Percentiles rank a stretch among this genome's conserved stretches.
These are phyloP conservation scores for Orchestes rusci DNA, from an alignment of 2,888 invertebrate species.

Conservation along the genomic window DNA sequence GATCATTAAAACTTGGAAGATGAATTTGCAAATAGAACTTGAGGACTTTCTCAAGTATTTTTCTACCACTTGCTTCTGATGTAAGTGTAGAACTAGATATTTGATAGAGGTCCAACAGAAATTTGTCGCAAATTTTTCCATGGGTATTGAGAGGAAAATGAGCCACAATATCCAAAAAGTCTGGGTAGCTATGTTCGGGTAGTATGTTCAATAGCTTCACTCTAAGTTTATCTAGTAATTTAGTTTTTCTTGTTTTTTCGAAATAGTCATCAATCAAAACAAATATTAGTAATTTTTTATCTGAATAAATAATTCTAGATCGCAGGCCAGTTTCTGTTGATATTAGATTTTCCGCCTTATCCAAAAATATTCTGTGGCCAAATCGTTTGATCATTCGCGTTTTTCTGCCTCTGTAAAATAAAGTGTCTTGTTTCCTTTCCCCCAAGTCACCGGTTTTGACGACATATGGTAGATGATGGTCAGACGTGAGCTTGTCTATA, in stretches of 20 bases:
- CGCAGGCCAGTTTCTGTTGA: conserved; percentile 46
- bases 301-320: conserved; percentile 52
- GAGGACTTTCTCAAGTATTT: conserved; percentile 30
- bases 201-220: conserved; percentile 35
- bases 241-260: conserved; percentile 24
- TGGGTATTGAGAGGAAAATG: conserved; percentile 56
- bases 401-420: conserved; percentile 59
- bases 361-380: conserved; percentile 62
- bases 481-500: conserved; percentile 26
- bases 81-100: conserved; percentile 15
- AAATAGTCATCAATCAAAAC: conserved; percentile 37
- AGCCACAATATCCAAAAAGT: conserved; percentile 54
- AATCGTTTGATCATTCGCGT: conserved; percentile 70
- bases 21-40: conserved; percentile 2
- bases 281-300: conserved; percentile 48
- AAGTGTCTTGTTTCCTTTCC: conserved; percentile 44
- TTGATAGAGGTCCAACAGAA: conserved; percentile 44
- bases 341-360: conserved; percentile 48
- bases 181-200: conserved; percentile 48
- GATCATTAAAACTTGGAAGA: conserved; percentile 8
- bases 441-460: conserved; percentile 68
- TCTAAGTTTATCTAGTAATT: conserved; percentile 34
- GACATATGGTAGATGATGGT: conserved; percentile 1
- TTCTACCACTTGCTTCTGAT: neutral
- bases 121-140: conserved; percentile 59